A percentile compares a stretch with the other conserved stretches of the same genome.
Evolutionary conservation across 2,888 invertebrate genomes (phyloP).

Genomic region (Bibio marci): DNA sequence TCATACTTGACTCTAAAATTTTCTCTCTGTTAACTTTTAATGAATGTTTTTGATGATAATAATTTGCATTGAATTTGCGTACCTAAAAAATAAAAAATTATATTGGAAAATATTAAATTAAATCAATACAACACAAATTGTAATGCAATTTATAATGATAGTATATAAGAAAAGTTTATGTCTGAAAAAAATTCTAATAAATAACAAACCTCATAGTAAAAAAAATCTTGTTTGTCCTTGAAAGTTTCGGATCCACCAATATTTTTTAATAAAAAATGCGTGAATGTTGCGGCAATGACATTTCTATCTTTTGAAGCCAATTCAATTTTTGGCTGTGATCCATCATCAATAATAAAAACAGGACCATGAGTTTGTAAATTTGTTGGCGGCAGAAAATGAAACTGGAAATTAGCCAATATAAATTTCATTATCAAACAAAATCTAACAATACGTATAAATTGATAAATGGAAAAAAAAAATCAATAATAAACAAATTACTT

Average conservation of each 20-base stretch:
- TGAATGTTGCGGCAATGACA: constrained; percentile 83
- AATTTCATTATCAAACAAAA: neutral
- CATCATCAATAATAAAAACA: constrained; percentile 71
- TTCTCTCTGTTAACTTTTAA: constrained; percentile 69
- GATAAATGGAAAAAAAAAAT: constrained; percentile 2
- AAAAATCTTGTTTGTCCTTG: constrained; percentile 65
- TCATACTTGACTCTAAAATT: constrained; percentile 66
- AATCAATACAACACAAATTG: no score
- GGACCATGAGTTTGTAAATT: constrained; percentile 35
- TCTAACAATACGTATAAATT: neutral
- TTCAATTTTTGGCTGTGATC: constrained; percentile 73
- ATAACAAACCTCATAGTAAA: constrained; percentile 52
- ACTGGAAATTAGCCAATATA: constrained; percentile 29
- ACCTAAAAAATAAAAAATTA: no score
- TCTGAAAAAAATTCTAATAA: no score
- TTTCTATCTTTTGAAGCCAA: constrained; percentile 71
- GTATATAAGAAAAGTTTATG: no score
- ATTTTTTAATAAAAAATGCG: constrained; percentile 78
- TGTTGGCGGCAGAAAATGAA: constrained; percentile 39
- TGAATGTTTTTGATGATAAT: constrained; percentile 69
- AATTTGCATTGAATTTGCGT: constrained; percentile 70
- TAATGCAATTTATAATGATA: no score
- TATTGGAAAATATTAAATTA: no score
- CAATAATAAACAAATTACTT: constrained; percentile 23
- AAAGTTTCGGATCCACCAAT: constrained; percentile 92